Evolutionary conservation across 2,888 invertebrate genomes (phyloP).

Genomic region (Listrodromus nycthemerus): DNA sequence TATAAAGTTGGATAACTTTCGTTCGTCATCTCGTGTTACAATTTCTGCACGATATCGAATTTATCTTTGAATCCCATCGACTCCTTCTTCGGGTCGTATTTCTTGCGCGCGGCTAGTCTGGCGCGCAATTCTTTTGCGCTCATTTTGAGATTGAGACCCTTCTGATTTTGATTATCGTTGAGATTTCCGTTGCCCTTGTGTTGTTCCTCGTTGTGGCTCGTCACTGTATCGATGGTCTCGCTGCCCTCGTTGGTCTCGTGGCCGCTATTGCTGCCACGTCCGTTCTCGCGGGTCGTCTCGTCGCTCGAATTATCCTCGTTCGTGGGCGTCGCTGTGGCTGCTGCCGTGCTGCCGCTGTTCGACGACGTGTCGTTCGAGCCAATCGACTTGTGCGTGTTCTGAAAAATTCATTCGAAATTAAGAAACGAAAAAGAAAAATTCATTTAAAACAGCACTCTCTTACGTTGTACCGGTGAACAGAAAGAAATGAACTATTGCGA

Average conservation of each 20-base stretch:
- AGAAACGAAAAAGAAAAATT: neutral
- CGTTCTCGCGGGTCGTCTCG: conserved; percentile 69
- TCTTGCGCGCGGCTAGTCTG: conserved; percentile 93
- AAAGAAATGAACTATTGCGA: neutral
- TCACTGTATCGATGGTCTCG: conserved; percentile 63
- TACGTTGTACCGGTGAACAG: neutral
- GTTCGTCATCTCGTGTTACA: conserved; percentile 85
- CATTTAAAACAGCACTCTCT: neutral
- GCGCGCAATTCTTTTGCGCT: conserved; percentile 97
- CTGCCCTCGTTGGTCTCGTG: conserved; percentile 53
- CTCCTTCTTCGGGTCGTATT: conserved; percentile 95
- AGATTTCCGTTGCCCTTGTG: conserved; percentile 75
- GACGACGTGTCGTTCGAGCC: conserved; percentile 79
- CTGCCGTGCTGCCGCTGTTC: conserved; percentile 76
- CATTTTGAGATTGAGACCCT: conserved; percentile 92
- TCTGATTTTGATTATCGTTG: conserved; percentile 77
- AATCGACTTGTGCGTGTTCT: conserved; percentile 80
- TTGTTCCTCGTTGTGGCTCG: conserved; percentile 70
- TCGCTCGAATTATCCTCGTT: conserved; percentile 68
- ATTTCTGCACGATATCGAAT: conserved; percentile 97
- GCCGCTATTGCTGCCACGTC: conserved; percentile 59
- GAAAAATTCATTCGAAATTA: conserved; percentile 64
- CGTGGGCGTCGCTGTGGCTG: conserved; percentile 64
- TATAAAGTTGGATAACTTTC: neutral
- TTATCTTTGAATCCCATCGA: conserved; percentile 96